A percentile compares a stretch with the other conserved stretches of the same genome.
These are phyloP conservation scores for Pelagia noctiluca DNA, from an alignment of 30 jellyfish, hydroid and myxozoan species.

Conservation along the genomic window DNA sequence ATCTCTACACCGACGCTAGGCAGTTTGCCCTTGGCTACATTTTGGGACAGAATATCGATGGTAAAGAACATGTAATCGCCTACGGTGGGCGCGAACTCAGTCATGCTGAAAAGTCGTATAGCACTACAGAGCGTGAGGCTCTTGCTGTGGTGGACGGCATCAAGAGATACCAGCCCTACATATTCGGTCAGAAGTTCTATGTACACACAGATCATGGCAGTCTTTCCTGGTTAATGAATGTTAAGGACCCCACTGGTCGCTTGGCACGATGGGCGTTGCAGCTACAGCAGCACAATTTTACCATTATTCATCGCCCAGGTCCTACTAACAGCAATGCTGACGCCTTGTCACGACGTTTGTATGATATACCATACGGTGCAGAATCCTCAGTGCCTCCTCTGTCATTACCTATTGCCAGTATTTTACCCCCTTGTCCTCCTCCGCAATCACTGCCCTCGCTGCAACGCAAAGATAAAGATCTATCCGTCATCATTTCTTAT, in stretches of 20 bases:
- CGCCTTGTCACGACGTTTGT: slow-evolving; percentile 3
- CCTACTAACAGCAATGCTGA: slow-evolving; percentile 37
- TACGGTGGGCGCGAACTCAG: no score
- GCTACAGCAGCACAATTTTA: slow-evolving; percentile 52
- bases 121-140: slow-evolving; percentile 73
- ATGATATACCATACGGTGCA: neutral
- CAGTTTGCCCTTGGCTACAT: no score
- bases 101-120: slow-evolving; percentile 41
- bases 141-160: slow-evolving; percentile 62
- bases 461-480: neutral
- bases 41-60: neutral
- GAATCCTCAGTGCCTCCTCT: no score
- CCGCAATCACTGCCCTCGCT: neutral
- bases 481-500: no score
- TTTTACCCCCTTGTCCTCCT: neutral
- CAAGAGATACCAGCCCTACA: slow-evolving; percentile 10
- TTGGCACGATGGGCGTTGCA: slow-evolving; percentile 64
- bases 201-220: slow-evolving; percentile 17
- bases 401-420: no score
- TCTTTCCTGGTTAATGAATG: slow-evolving; percentile 26
- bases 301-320: slow-evolving; percentile 64
- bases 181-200: slow-evolving; percentile 19
- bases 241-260: slow-evolving; percentile 53
- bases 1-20: slow-evolving; percentile 23
- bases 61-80: slow-evolving; percentile 12